phyloP scores from a whole-genome alignment of 2,113 vertebrate genomes.

The Mus spicilegus region DNA sequence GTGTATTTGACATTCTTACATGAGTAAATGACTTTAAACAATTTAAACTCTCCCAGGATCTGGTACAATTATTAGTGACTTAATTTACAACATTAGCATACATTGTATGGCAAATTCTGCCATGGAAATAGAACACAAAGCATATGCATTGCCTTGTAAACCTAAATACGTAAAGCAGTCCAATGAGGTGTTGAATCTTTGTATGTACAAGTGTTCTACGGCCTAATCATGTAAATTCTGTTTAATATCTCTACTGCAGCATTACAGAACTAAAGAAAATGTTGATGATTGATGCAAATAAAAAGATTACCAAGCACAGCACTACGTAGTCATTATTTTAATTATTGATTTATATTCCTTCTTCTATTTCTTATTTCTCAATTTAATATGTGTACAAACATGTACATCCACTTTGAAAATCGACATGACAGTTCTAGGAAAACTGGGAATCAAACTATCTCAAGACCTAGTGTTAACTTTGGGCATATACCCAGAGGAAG shows the following conservation, averaged over 20 bases:
- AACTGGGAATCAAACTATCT: not conserved
- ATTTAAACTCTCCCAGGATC: not conserved
- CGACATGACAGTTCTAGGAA: not conserved
- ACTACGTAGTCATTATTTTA: not conserved
- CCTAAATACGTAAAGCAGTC: not conserved
- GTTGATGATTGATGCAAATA: not conserved
- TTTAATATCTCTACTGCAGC: not conserved
- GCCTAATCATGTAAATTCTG: not conserved
- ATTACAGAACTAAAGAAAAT: not conserved
- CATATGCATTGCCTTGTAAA: not conserved
- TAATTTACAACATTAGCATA: not conserved
- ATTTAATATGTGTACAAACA: not conserved
- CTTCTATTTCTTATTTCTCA: not conserved
- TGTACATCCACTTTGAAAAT: not conserved
- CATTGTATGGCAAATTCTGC: not conserved
- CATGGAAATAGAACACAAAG: not conserved
- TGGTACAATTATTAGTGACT: not conserved
- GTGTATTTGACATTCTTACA: not conserved
- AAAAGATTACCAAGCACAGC: accelerated
- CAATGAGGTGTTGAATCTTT: not conserved
- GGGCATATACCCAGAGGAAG: too few species aligned
- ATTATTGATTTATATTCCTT: not conserved
- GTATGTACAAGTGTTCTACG: not conserved
- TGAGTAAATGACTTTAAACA: not conserved
- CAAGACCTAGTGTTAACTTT: too few species aligned